These are phyloP conservation scores for Odontomachus brunneus DNA, from an alignment of 1,140 invertebrate genomes.

Conservation along the genomic window DNA sequence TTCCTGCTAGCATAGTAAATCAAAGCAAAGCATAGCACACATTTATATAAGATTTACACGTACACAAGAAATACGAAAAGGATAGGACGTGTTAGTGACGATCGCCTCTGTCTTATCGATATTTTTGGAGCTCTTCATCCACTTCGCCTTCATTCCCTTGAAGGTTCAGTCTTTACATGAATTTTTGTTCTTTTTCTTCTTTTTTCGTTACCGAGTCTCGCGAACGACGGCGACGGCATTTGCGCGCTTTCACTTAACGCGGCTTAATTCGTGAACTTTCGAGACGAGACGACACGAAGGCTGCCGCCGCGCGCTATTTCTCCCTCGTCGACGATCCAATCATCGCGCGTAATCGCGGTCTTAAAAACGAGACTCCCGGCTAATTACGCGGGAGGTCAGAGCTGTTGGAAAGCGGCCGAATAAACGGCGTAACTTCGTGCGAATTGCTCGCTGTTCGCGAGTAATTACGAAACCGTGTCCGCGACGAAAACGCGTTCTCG, in stretches of 20 bases:
- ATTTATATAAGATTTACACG: too few species aligned
- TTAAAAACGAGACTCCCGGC: constrained; percentile 10
- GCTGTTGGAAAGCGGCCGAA: neutral
- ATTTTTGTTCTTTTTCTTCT: neutral
- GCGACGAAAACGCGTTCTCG: constrained; percentile 1
- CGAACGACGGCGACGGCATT: neutral
- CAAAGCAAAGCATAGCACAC: too few species aligned
- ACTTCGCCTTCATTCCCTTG: neutral
- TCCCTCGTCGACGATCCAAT: constrained; percentile 15
- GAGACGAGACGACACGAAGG: neutral
- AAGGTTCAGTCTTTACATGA: constrained; percentile 20
- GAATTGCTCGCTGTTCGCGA: neutral
- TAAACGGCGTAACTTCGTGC: constrained; percentile 21
- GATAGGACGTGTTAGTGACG: too few species aligned
- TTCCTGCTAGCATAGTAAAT: too few species aligned
- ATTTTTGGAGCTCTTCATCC: too few species aligned
- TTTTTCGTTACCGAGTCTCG: constrained; percentile 44
- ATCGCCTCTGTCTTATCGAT: too few species aligned
- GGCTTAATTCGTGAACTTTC: constrained; percentile 71
- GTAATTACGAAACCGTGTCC: neutral
- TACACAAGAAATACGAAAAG: too few species aligned
- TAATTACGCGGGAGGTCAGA: constrained; percentile 21
- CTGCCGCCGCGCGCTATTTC: neutral
- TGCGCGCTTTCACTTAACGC: constrained; percentile 68
- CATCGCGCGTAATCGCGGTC: constrained; percentile 25